A percentile compares a stretch with the other conserved stretches of the same genome.
Conservation (phyloP, 2,888 invertebrate species). For the Dyspetes luteomarginatus region DNA sequence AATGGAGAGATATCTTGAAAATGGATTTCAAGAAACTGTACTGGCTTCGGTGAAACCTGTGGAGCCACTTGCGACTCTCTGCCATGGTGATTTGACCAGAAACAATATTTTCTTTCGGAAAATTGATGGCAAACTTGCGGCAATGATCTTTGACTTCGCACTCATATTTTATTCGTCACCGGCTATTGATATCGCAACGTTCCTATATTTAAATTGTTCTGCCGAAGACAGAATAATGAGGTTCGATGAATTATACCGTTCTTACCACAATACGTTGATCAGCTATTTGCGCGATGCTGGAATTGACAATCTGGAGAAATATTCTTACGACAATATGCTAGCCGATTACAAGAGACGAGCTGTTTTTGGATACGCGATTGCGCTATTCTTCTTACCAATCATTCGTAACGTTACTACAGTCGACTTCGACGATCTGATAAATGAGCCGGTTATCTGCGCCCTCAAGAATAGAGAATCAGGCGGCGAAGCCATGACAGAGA, state of each 20-base stretch:
- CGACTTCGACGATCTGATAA: neutral
- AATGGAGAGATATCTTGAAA: slow-evolving; percentile 65
- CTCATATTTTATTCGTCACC: slow-evolving; percentile 75
- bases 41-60: slow-evolving; percentile 59
- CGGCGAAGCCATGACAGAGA: slow-evolving; percentile 71
- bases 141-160: slow-evolving; percentile 75
- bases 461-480: slow-evolving; percentile 44
- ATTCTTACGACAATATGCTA: slow-evolving; percentile 72
- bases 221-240: slow-evolving; percentile 34
- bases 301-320: slow-evolving; percentile 68
- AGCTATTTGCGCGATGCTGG: slow-evolving; percentile 67
- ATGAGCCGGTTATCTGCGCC: neutral
- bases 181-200: slow-evolving; percentile 76
- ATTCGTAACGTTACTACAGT: slow-evolving; percentile 20
- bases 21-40: slow-evolving; percentile 66
- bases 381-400: slow-evolving; percentile 69
- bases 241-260: slow-evolving; percentile 69
- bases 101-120: slow-evolving; percentile 75
- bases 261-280: slow-evolving; percentile 74
- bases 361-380: slow-evolving; percentile 73
- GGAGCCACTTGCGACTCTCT: slow-evolving; percentile 77
- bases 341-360: slow-evolving; percentile 73
- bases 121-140: slow-evolving; percentile 49
- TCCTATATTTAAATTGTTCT: slow-evolving; percentile 70
- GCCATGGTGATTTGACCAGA: slow-evolving; percentile 79